These are phyloP conservation scores for Cephus runcator DNA, from an alignment of 2,888 invertebrate species.

Conservation along the genomic window DNA sequence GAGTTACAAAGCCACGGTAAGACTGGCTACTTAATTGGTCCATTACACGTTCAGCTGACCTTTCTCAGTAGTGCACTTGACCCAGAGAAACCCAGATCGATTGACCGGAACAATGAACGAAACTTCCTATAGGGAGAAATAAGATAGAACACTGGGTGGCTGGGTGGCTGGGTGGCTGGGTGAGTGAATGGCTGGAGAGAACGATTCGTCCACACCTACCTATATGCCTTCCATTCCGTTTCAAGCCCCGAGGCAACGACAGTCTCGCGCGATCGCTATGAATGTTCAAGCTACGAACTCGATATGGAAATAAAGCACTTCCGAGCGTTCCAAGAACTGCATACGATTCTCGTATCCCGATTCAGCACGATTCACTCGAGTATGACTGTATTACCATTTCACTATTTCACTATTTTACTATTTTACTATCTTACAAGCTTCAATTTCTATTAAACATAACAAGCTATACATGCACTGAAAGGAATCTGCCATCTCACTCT, in stretches of 20 bases:
- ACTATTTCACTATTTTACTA: not conserved
- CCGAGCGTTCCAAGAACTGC: constrained; percentile 49
- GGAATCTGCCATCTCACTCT: not conserved
- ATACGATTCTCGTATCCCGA: constrained; percentile 26
- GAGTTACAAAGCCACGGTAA: not conserved
- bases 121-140: constrained; percentile 32
- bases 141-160: not conserved
- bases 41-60: constrained; percentile 8
- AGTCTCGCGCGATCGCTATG: constrained; percentile 49
- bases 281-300: constrained; percentile 40
- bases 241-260: constrained; percentile 41
- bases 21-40: not conserved
- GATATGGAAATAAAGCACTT: constrained; percentile 58
- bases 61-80: constrained; percentile 23
- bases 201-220: constrained; percentile 41
- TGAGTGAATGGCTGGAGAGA: constrained; percentile 6
- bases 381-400: not conserved
- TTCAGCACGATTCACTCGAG: not conserved
- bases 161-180: no score
- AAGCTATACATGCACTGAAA: not conserved
- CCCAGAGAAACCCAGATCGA: constrained; percentile 29
- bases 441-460: not conserved
- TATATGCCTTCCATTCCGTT: constrained; percentile 32
- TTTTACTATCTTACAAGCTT: not conserved
- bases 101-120: constrained; percentile 35